These are phyloP conservation scores for Emydocephalus ijimae DNA, from an alignment of 2,113 vertebrate genomes.

Conservation along the genomic window DNA sequence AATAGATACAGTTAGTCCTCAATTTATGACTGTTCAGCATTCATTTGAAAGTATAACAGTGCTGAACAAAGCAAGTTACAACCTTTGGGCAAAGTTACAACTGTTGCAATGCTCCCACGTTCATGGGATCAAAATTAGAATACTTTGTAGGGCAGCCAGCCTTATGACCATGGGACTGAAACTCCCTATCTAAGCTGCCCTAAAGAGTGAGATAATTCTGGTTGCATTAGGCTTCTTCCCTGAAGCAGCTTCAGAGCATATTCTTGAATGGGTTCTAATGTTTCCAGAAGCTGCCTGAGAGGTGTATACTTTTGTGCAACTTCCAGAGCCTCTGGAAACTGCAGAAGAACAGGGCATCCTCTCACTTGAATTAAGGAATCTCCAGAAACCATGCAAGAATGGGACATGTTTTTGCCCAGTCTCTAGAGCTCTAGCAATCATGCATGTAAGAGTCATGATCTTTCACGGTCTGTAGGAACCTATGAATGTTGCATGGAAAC, in stretches of 20 bases:
- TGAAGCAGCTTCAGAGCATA: not conserved
- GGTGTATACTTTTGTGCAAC: not conserved
- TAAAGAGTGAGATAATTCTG: not conserved
- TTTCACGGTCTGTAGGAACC: not conserved
- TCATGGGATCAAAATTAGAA: not conserved
- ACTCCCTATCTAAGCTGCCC: not conserved
- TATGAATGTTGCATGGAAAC: not conserved
- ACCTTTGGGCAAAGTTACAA: not conserved
- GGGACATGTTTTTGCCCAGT: not conserved
- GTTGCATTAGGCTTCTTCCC: not conserved
- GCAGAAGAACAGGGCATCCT: not conserved
- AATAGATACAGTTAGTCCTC: not conserved
- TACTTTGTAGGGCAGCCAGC: not conserved
- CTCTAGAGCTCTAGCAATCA: not conserved
- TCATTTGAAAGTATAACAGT: not conserved
- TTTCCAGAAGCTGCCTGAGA: not conserved
- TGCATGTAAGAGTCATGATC: not conserved
- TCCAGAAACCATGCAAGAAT: not conserved
- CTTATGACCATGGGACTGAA: not conserved
- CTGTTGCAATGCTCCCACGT: not conserved
- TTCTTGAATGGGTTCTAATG: not conserved
- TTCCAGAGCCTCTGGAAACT: not conserved
- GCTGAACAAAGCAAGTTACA: not conserved
- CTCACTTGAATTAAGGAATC: not conserved
- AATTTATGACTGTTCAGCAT: not conserved